Conservation (phyloP, 2,888 invertebrate species). For the Pristionchus arcanus region DNA sequence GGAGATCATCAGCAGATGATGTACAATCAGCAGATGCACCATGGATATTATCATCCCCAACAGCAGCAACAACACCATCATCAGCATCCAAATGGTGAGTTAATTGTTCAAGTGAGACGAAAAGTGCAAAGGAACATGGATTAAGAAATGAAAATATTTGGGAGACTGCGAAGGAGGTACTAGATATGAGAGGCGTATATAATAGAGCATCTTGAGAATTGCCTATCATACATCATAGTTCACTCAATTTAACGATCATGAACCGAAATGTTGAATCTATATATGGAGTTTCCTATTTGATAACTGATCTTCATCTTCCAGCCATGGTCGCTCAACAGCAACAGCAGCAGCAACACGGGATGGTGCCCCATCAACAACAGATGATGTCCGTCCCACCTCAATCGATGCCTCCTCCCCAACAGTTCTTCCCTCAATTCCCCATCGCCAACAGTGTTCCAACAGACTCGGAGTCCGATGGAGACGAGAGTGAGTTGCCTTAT, state of each 20-base stretch:
- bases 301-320: neutral
- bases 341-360: neutral
- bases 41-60: slow-evolving; percentile 23
- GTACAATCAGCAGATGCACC: slow-evolving; percentile 44
- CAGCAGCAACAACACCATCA: slow-evolving; percentile 17
- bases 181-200: no score
- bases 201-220: no score
- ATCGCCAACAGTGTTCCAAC: slow-evolving; percentile 1
- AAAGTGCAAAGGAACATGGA: no score
- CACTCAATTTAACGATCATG: no score
- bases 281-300: neutral
- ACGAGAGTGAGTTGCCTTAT: slow-evolving; percentile 42
- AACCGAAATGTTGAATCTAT: no score
- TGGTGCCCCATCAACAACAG: neutral
- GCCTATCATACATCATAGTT: no score
- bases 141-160: no score
- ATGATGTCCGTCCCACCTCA: neutral
- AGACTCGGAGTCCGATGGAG: slow-evolving; percentile 54
- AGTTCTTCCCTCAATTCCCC: neutral
- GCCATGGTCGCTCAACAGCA: neutral
- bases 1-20: slow-evolving; percentile 36
- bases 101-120: no score
- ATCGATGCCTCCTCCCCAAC: neutral
- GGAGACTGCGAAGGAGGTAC: no score
- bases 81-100: neutral